Percentiles rank a stretch among this genome's conserved stretches.
phyloP scores from a whole-genome alignment of 30 jellyfish, hydroid and myxozoan species.

The Chrysaora quinquecirrha region DNA sequence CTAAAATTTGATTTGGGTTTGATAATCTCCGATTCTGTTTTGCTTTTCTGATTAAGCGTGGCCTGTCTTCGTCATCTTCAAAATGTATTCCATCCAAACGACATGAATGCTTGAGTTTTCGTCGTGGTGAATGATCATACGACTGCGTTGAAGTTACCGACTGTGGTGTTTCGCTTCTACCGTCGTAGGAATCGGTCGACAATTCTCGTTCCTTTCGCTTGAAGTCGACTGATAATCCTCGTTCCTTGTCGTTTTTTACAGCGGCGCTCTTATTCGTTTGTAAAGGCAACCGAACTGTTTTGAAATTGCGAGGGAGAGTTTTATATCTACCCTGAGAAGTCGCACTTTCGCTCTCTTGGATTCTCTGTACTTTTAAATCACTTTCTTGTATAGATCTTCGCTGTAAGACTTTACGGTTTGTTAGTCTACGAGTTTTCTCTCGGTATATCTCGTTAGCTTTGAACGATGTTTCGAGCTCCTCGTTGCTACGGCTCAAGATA shows the following conservation, averaged over 20 bases:
- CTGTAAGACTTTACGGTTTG: conserved; percentile 14
- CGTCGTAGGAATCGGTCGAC: not conserved
- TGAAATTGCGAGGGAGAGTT: conserved; percentile 63
- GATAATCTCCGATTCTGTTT: conserved; percentile 54
- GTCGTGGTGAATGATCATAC: not conserved
- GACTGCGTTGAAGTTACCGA: conserved; percentile 35
- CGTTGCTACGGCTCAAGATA: not conserved
- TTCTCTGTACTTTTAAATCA: not conserved
- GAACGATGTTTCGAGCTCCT: not conserved
- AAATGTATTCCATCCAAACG: not conserved
- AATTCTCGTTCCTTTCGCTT: not conserved
- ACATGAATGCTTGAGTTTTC: not conserved
- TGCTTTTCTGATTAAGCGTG: conserved; percentile 42
- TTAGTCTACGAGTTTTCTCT: conserved; percentile 28
- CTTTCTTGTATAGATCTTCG: conserved; percentile 5
- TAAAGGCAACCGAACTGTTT: conserved; percentile 61
- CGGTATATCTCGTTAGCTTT: conserved; percentile 28
- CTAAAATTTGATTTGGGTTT: conserved; percentile 67
- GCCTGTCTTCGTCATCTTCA: conserved; percentile 50
- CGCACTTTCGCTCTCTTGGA: conserved; percentile 16
- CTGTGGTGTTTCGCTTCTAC: conserved; percentile 23
- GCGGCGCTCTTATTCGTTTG: conserved; percentile 16
- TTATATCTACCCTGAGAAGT: conserved; percentile 1
- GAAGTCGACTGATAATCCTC: not conserved
- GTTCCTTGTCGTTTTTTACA: not conserved